These are phyloP conservation scores for Phymanthus crucifer DNA, from an alignment of 92 coral and sea anemone species.

Conservation along the genomic window DNA sequence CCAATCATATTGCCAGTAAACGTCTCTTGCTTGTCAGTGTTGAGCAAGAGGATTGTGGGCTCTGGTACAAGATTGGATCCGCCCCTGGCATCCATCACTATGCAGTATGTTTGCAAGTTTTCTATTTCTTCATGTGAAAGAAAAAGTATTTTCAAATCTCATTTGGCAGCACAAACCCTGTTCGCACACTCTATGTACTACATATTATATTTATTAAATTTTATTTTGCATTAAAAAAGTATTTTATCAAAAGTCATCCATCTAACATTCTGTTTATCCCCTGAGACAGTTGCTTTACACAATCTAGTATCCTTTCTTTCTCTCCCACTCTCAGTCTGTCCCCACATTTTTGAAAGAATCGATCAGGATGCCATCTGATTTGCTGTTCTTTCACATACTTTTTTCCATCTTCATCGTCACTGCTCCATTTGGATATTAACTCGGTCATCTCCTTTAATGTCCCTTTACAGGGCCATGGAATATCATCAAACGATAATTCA, in stretches of 20 bases:
- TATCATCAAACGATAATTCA: slow-evolving; percentile 45
- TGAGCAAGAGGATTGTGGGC: too few relatives aligned
- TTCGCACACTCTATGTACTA: too few relatives aligned
- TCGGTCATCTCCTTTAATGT: slow-evolving; percentile 55
- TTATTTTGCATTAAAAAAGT: too few relatives aligned
- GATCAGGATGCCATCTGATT: slow-evolving; percentile 95
- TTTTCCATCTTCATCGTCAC: slow-evolving; percentile 46
- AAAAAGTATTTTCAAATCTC: too few relatives aligned
- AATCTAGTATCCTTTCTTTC: slow-evolving; percentile 58
- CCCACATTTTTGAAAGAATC: slow-evolving; percentile 83
- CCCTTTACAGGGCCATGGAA: slow-evolving; percentile 92
- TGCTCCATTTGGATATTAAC: slow-evolving; percentile 59
- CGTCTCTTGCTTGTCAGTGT: too few relatives aligned
- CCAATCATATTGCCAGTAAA: too few relatives aligned
- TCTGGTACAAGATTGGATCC: too few relatives aligned
- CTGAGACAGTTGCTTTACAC: slow-evolving; percentile 84
- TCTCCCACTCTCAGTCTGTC: slow-evolving; percentile 59
- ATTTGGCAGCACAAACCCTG: too few relatives aligned
- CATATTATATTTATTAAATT: too few relatives aligned
- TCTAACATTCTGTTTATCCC: slow-evolving; percentile 63
- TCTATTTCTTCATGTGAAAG: too few relatives aligned
- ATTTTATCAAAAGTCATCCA: background rate
- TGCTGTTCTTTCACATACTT: slow-evolving; percentile 80
- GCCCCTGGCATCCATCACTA: too few relatives aligned
- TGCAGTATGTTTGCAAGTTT: too few relatives aligned